Base-by-base conservation (phyloP, 30 jellyfish, hydroid and myxozoan species). In the Hydractinia echinata region DNA sequence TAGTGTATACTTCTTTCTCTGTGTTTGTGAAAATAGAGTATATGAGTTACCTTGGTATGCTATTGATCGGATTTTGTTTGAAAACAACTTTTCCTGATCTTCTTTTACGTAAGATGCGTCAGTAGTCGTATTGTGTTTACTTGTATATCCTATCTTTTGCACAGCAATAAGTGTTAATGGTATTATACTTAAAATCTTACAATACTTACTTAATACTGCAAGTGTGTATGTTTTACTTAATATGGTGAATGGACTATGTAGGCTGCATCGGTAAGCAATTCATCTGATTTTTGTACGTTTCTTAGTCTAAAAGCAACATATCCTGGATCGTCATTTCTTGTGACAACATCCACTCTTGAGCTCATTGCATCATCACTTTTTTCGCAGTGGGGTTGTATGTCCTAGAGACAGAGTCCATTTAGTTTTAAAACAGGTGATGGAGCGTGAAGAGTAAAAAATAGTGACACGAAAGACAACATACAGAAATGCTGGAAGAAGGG, bases 281-380 rank as follows among this genome's bases (percentile, higher is more conserved):
- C 80, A 60, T 54, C 76, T 21, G 44, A 54, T 54, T 77, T 77
- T 77, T 51, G 16, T 14, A 77, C 54, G 5, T 55, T 52, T 5
- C 16, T 77, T 20, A 77, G 15, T 54, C 49, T 77, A 5, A 77
- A 77, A 5, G 67, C 18, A 77, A 77, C 54, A 77, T 53, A 52
- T 7, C 80, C 56, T 30, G 13, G 30, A 5, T 77, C 54, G 21
- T 14, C 18, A 52, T 79, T 13, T 18, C 30, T 79, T 5, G 74
- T 66, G 39, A 10, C 52, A 51, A 51, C 15, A 5, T 51, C 79
- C 5, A 39, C n/a, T 54, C 79, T 53, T 54, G 19, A 18, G 6
- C 76, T 30, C 15, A 77, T 10, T 54, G 15, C 55, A 8, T 56
- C 15, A 79, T 51, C 48, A 52, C 16, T 61, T 64, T 6, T 64